Evolutionary conservation across 1,140 invertebrate genomes (phyloP).

Genomic region (Sinonovacula constricta): DNA sequence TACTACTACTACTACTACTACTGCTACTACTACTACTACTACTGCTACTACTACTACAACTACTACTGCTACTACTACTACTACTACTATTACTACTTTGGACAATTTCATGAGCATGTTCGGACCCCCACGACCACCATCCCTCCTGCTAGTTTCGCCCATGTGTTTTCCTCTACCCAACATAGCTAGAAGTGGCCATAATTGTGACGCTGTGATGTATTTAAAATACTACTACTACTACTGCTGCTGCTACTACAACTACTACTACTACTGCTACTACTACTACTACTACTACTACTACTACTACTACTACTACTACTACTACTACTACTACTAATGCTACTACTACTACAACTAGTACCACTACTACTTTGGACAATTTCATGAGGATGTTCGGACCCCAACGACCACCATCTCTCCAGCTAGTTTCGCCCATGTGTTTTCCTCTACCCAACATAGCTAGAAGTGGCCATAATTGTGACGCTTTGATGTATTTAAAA

Average conservation of each 20-base stretch:
- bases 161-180: constrained; percentile 5
- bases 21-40: constrained; percentile 29
- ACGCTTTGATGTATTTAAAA: background rate
- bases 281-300: constrained; percentile 28
- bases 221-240: constrained; percentile 5
- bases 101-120: constrained; percentile 2
- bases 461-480: too few species aligned
- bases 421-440: too few species aligned
- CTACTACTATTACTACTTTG: constrained; percentile 29
- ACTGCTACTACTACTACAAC: constrained; percentile 29
- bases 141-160: constrained; percentile 7
- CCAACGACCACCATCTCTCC: too few species aligned
- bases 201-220: background rate
- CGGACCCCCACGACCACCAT: constrained; percentile 7
- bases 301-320: constrained; percentile 18
- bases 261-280: constrained; percentile 7
- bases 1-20: constrained; percentile 22
- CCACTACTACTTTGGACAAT: constrained; percentile 30
- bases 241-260: constrained; percentile 17
- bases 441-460: too few species aligned
- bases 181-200: constrained; percentile 7
- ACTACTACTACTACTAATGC: too few species aligned
- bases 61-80: constrained; percentile 28
- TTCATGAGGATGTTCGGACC: too few species aligned
- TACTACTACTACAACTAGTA: background rate